Conservation (phyloP, 2,888 invertebrate species). For the Drosophila meridiana region DNA sequence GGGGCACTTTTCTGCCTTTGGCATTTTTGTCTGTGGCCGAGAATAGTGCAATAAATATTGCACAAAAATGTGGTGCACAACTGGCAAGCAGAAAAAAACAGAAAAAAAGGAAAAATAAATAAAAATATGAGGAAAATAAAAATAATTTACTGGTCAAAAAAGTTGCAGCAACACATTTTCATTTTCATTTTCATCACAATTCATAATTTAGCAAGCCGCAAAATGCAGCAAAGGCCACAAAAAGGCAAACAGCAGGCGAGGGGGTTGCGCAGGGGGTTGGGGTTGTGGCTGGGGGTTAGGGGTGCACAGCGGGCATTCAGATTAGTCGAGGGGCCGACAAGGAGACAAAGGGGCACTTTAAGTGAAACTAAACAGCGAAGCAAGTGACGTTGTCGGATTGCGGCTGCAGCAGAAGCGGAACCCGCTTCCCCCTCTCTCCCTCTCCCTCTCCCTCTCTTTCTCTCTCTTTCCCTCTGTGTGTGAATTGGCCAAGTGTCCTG, state of each 20-base stretch:
- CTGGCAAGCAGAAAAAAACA: neutral
- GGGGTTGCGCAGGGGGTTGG: constrained; percentile 14
- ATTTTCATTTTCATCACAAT: constrained; percentile 61
- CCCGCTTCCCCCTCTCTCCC: neutral
- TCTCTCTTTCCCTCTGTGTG: neutral
- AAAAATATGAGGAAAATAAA: constrained; percentile 22
- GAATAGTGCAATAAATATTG: constrained; percentile 42
- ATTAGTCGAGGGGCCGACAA: constrained; percentile 13
- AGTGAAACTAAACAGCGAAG: constrained; percentile 78
- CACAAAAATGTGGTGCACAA: constrained; percentile 27
- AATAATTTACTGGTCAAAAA: constrained; percentile 55
- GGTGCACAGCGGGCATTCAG: constrained; percentile 4
- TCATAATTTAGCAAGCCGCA: constrained; percentile 61
- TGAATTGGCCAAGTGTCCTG: constrained; percentile 63
- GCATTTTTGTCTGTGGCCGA: constrained; percentile 2
- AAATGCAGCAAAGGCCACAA: constrained; percentile 34
- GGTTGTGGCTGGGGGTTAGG: neutral
- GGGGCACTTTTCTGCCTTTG: constrained; percentile 8
- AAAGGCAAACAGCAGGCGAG: constrained; percentile 41
- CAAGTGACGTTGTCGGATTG: constrained; percentile 78
- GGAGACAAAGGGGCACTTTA: constrained; percentile 73
- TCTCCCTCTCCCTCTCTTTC: neutral
- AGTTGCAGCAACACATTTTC: constrained; percentile 55
- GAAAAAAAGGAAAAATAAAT: neutral
- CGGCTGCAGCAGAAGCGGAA: constrained; percentile 40